Conservation (phyloP, 2,797 vertebrate genomes). For the Pelodytes ibericus region DNA sequence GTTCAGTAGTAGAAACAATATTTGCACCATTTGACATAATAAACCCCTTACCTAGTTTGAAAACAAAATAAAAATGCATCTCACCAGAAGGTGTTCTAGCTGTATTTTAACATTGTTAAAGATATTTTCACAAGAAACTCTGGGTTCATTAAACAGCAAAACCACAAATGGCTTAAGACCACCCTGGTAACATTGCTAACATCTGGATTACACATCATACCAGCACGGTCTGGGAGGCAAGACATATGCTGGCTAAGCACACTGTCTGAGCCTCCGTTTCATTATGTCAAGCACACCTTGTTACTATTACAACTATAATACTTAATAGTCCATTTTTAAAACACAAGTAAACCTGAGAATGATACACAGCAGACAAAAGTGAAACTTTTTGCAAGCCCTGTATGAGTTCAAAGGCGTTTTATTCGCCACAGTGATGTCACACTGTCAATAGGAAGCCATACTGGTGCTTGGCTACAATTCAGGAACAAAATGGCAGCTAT, state of each 20-base stretch:
- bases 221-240: conserved; percentile 10
- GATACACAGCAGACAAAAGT: too few relatives aligned
- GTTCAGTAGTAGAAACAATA: neutral
- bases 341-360: too few relatives aligned
- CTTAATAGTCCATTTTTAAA: too few relatives aligned
- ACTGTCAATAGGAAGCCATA: too few relatives aligned
- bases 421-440: too few relatives aligned
- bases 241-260: conserved; percentile 18
- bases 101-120: neutral
- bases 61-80: neutral
- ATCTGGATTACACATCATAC: conserved; percentile 39
- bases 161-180: conserved; percentile 17
- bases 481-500: too few relatives aligned
- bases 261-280: conserved; percentile 39
- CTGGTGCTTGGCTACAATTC: too few relatives aligned
- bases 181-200: conserved; percentile 38
- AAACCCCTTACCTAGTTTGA: neutral
- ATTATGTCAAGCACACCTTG: neutral
- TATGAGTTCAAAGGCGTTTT: too few relatives aligned
- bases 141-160: conserved; percentile 24
- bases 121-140: conserved; percentile 7
- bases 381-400: too few relatives aligned
- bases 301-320: too few relatives aligned
- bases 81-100: conserved; percentile 1
- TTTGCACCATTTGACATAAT: neutral